Base-by-base conservation (phyloP, 2,113 vertebrate species). In the Aegithalos caudatus region DNA sequence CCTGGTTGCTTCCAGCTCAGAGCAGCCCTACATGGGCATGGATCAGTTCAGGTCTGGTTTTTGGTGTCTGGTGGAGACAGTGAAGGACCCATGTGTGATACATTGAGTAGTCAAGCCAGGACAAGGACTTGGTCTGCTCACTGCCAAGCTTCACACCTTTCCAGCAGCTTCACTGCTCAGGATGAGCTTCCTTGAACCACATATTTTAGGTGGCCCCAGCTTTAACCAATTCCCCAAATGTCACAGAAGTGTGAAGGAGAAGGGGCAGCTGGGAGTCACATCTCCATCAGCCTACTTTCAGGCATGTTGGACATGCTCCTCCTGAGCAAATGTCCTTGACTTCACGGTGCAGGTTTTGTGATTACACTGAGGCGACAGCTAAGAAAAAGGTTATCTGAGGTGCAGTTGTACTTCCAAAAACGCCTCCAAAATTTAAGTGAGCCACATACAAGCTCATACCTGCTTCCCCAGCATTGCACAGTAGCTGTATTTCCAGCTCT, bases 141-240 rank as follows among this genome's bases (percentile, higher is more conserved):
- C 33, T 31, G 27, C n/a, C 37, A 33, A 56, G 8, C 4, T 64
- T 22, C 31, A 53, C 45, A 48, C 14, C 31, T 81, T 86, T 56
- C 44, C 38, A 51, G 0, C 37, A 31, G 19, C 31, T 77, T 93
- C n/a, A 22, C 19, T 44, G 16, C n/a, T 90, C 16, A 77, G 37
- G 48, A 44, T 51, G 40, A 5, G 1, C n/a, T 77, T 69, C 50
- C 47, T 61, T 47, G 70, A 45, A 22, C 28, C 22, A 29, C 2
- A 0, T n/a, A 8, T 50, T 74, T 85, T 20, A 58, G 56, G 51
- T 66, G 72, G 24, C 11, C 40, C 14, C 27, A 16, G 21, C 17
- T 40, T 13, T 12, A 40, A 7, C 56, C 1, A 2, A 2, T 29
- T 73, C 45, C n/a, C 24, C 0, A 0, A 22, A 20, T 1, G 1